Evolutionary conservation across 2,113 vertebrate genomes (phyloP), one percentile per base, ranked within the genome.

Genomic region (Calonectris borealis): DNA sequence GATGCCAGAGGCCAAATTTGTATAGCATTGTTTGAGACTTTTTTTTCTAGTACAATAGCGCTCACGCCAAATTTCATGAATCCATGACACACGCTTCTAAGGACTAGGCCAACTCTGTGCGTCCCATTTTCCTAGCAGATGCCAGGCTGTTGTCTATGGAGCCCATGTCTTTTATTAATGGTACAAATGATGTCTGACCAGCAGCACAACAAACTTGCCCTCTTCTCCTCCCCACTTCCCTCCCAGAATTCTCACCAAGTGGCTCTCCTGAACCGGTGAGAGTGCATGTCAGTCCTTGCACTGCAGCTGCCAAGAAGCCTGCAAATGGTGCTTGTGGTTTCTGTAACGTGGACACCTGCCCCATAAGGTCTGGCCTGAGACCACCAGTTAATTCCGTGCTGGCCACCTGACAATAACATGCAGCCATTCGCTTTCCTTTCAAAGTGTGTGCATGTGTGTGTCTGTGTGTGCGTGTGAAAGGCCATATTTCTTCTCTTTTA

Each of bases 351-450:
- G 94, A 94, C 78, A 87, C 54, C 46, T 95, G 82, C 81, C 89
- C 93, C 58, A 12, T 66, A 87, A 82, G 62, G 62, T 62, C 93
- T 94, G 94, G 58, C 78, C 65, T 91, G 81, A 77, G 93, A 95
- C 78, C 93, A 92, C 94, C 96, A 89, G 44, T 65, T 87, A 83
- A 94, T 92, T 94, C 83, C 38, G 9, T 29, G 52, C 52, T 90
- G 88, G 92, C 61, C 77, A 83, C 73, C 49, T 73, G 86, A 60
- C 84, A 91, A 38, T 20, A 76, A 31, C 2, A 1, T 0, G 0
- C 62, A 90, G 58, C 21, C 81, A 20, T 86, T 92, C 3, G 0
- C 87, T 73, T 86, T 66, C 52, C 40, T 92, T 84, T 84, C 51
- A 81, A 65, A 51, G 69, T 2, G 0, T 31, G 65, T 34, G 34